Evolutionary conservation across 2,113 vertebrate genomes (phyloP).

Genomic region (Rhodinocichla rosea): DNA sequence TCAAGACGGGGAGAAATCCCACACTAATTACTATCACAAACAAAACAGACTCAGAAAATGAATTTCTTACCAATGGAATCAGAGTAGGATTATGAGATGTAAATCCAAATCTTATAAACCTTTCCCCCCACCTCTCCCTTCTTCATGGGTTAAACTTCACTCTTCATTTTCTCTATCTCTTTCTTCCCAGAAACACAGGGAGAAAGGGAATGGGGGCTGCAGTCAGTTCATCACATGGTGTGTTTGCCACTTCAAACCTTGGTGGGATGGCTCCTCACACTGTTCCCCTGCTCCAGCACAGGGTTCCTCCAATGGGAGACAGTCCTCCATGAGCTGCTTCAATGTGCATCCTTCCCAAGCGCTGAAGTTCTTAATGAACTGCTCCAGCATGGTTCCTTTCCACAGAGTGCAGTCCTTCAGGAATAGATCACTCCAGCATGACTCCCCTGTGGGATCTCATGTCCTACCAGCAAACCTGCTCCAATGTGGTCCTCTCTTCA

Average conservation of each 20-base stretch:
- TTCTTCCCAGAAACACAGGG: neutral
- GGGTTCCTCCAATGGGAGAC: neutral
- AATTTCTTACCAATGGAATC: neutral
- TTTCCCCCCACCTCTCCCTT: neutral
- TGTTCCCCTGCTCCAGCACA: neutral
- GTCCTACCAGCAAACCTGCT: neutral
- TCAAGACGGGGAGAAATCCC: neutral
- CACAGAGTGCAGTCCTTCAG: neutral
- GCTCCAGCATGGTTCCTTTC: neutral
- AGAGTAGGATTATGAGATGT: neutral
- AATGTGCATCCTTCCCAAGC: rapidly evolving
- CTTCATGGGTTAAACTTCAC: neutral
- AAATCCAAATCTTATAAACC: neutral
- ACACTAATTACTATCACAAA: rapidly evolving
- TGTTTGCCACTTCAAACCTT: too few relatives aligned
- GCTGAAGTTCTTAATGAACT: neutral
- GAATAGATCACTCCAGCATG: neutral
- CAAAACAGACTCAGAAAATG: neutral
- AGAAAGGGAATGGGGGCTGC: neutral
- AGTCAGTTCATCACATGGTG: neutral
- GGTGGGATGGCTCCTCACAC: neutral
- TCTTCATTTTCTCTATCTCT: neutral
- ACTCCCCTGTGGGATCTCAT: neutral
- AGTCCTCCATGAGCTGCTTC: neutral
- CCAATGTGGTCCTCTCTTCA: neutral